Percentiles rank a stretch among this genome's conserved stretches.
Conservation (phyloP, 2,797 vertebrate species). For the Pogonophryne albipinna region DNA sequence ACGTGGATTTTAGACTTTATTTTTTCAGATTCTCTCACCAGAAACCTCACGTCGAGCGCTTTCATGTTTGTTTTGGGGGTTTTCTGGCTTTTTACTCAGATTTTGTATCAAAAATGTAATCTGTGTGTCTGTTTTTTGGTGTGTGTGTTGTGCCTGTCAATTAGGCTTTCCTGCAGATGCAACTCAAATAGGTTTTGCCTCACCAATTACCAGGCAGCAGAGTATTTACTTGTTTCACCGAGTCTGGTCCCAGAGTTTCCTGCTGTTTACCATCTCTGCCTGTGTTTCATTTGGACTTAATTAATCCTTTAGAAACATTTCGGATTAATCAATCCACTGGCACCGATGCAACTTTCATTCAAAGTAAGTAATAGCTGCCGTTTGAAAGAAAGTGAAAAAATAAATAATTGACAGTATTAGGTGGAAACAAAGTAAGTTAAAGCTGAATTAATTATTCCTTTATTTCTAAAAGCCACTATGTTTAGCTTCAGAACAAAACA, state of each 20-base stretch:
- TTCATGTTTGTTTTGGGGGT: slow-evolving; percentile 58
- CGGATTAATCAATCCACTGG: slow-evolving; percentile 3
- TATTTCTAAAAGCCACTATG: not conserved
- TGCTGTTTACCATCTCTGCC: slow-evolving; percentile 29
- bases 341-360: not conserved
- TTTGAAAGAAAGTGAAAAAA: not conserved
- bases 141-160: slow-evolving; percentile 23
- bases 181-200: slow-evolving; percentile 51
- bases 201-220: slow-evolving; percentile 46
- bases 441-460: slow-evolving; percentile 4
- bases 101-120: slow-evolving; percentile 36
- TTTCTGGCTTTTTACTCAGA: slow-evolving; percentile 23
- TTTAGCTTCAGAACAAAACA: not conserved
- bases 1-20: no score
- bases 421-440: slow-evolving; percentile 22
- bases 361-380: not conserved
- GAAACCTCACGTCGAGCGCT: slow-evolving; percentile 26
- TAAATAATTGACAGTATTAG: slow-evolving; percentile 3
- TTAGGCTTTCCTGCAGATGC: slow-evolving; percentile 48
- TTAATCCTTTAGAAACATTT: slow-evolving; percentile 41
- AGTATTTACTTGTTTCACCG: slow-evolving; percentile 27
- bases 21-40: slow-evolving; percentile 33
- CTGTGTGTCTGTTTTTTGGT: not conserved
- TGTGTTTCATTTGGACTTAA: slow-evolving; percentile 33
- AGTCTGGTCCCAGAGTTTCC: slow-evolving; percentile 16